Evolutionary conservation across 2,797 vertebrate genomes (phyloP), one percentile per base, ranked within the genome.

Genomic region (Apodemus agrarius): DNA sequence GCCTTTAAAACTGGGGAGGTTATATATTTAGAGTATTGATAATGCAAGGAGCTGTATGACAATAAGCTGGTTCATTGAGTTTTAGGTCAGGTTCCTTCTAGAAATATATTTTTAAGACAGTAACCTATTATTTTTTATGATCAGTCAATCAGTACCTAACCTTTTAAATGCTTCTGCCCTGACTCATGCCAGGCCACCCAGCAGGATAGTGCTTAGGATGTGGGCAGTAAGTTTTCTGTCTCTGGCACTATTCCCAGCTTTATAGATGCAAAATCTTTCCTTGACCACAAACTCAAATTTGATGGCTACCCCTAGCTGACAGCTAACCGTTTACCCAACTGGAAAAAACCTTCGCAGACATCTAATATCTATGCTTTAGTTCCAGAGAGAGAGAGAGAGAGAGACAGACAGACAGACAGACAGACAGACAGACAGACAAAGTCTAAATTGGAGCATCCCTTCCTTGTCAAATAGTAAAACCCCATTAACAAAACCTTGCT

Each of bases 251-350:
- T 6, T 17, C 74, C 21, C 5, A n/a, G 6, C 29, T 12, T 12
- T 43, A 9, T 19, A 40, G 34, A 46, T 21, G 7, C 13, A 65
- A 21, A 14, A 43, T 69, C 37, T 74, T 83, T 13, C 29, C 86
- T 89, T 54, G 72, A 61, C 74, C 22, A 49, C 37, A 24, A 69
- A 57, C 19, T 22, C 54, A 34, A 63, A 69, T 24, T 16, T 9
- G 0, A 13, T 5, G 19, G 5, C 1, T 61, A 21, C 2, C 40
- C 4, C n/a, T 31, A 24, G 49, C 9, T 34, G 4, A 43, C 9
- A 67, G 34, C 37, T 63, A 65, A 52, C 24, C 76, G 72, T 46
- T 52, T 3, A 54, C 54, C 0, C 9, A 37, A 4, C 2, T 57
- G 2, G 1, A 37, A 67, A 65, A 63, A 83, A 16, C 21, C 12